Base-by-base conservation (phyloP, 2,797 vertebrate species). In the Gymnocypris eckloni region DNA sequence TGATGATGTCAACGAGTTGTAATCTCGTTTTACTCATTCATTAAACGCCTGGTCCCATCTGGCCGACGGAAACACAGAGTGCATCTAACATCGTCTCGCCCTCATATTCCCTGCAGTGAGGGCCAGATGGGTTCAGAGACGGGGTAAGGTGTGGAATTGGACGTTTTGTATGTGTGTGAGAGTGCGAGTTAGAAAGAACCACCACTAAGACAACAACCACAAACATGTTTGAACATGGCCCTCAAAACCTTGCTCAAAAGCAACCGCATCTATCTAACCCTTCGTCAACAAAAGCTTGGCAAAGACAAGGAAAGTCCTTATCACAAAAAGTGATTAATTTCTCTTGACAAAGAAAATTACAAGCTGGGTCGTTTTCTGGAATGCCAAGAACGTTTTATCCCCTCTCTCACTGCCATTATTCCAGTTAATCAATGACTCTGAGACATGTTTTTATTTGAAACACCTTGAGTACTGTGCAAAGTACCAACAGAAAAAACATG, bases 11-110 rank as follows among this genome's bases (percentile, higher is more conserved):
- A 89, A 71, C 4, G 67, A 89, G 84, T 73, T 82, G 75, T 90
- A 90, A 91, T 88, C 87, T 84, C 33, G 61, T 90, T 91, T 72
- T 81, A 71, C 33, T 72, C 86, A 81, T 87, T 89, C 86, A 88
- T 90, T 91, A 88, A 82, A 81, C 25, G 64, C 77, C 37, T 71
- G 79, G 79, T 25, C 79, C 90, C 90, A 91, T 90, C 89, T 89
- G 90, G 79, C 84, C 16, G 12, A 71, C 25, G 43, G 18, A 64
- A 86, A 69, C 69, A 48, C 25, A 1, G 56, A 48, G 28, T 56
- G 81, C 61, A 72, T 85, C 75, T 81, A 71, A 87, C 69, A 39
- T 80, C n/a, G 56, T 82, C 86, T 86, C 37, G 1, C 69, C 56
- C 83, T 84, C 56, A 52, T 67, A 79, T 54, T 82, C 80, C 33